Evolutionary conservation across 2,797 vertebrate species (phyloP).

Genomic region (Chaenodraco wilsoni): DNA sequence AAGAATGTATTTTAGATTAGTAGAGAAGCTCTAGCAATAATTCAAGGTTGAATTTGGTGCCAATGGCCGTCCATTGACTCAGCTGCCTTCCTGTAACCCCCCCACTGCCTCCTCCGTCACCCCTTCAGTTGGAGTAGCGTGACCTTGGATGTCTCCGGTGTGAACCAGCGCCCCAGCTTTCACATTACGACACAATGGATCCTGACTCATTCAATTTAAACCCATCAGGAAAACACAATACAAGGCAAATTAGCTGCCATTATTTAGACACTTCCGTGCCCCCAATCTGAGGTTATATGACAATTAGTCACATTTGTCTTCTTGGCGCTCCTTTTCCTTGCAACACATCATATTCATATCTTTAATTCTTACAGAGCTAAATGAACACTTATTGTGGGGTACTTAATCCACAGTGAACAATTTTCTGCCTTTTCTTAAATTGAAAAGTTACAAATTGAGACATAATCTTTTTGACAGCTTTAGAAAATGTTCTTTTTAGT

Average conservation of each 20-base stretch:
- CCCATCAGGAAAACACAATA: slow-evolving; percentile 74
- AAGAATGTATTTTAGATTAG: slow-evolving; percentile 51
- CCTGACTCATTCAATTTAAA: slow-evolving; percentile 79
- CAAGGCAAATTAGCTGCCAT: slow-evolving; percentile 75
- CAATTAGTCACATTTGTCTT: slow-evolving; percentile 70
- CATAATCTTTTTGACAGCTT: background rate
- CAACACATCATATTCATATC: slow-evolving; percentile 10
- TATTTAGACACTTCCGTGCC: slow-evolving; percentile 70
- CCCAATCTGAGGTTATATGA: slow-evolving; percentile 61
- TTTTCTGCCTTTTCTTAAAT: slow-evolving; percentile 6
- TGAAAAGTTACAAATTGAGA: slow-evolving; percentile 7
- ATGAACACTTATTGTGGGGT: slow-evolving; percentile 10
- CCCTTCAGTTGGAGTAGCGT: slow-evolving; percentile 63
- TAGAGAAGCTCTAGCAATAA: slow-evolving; percentile 70
- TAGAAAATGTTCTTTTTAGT: background rate
- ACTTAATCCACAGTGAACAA: background rate
- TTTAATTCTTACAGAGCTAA: background rate
- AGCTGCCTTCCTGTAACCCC: slow-evolving; percentile 71
- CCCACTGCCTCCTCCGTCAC: slow-evolving; percentile 46
- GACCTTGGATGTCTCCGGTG: slow-evolving; percentile 72
- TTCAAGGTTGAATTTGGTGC: slow-evolving; percentile 71
- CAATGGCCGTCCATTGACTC: slow-evolving; percentile 69
- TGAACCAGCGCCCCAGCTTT: slow-evolving; percentile 71
- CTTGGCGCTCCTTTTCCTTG: slow-evolving; percentile 8
- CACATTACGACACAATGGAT: slow-evolving; percentile 75